Evolutionary conservation across 2,113 vertebrate species (phyloP), one percentile per base, ranked within the genome.

Genomic region (Erinaceus europaeus): DNA sequence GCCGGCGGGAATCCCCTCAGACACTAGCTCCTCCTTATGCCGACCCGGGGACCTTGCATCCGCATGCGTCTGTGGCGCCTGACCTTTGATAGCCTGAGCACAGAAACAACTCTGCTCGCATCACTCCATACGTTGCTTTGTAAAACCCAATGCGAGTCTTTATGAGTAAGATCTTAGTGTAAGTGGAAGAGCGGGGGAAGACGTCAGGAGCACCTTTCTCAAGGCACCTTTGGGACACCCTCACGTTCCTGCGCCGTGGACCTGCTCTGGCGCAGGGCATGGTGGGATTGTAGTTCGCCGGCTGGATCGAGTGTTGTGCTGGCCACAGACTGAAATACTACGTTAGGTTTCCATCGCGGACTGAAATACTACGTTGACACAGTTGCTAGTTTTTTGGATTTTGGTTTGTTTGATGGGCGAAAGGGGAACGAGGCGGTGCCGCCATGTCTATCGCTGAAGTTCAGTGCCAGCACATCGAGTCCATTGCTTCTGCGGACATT

Each of bases 261-360:
- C 59, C 76, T 65, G 8, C 18, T 15, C 32, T 36, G 18, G 67
- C 46, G 17, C 85, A 34, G 34, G 50, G 95, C 75, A 65, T 29
- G 29, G 9, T 74, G 96, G 97, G 81, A 1, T 13, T 91, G 95
- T 95, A 96, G 96, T 97, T 34, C 67, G 1, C 53, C 1, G 2
- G 1, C 3, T 3, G 23, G 0, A 21, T 40, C 0, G 5, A 2
- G 23, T 0, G 21, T 1, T 2, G 5, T 0, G 4, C 2, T 0
- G 2, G 6, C 9, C 4, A 0, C 2, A 14, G 20, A 57, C n/a
- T n/a, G n/a, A n/a, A n/a, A n/a, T n/a, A n/a, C n/a, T n/a, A n/a
- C n/a, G n/a, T n/a, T n/a, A n/a, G n/a, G n/a, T n/a, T n/a, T n/a
- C n/a, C n/a, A n/a, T n/a, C n/a, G n/a, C n/a, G n/a, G n/a, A n/a